Percentiles rank a stretch among this genome's conserved stretches.
Evolutionary conservation across 2,888 invertebrate species (phyloP).

Genomic region (Ypsolopha sequella): DNA sequence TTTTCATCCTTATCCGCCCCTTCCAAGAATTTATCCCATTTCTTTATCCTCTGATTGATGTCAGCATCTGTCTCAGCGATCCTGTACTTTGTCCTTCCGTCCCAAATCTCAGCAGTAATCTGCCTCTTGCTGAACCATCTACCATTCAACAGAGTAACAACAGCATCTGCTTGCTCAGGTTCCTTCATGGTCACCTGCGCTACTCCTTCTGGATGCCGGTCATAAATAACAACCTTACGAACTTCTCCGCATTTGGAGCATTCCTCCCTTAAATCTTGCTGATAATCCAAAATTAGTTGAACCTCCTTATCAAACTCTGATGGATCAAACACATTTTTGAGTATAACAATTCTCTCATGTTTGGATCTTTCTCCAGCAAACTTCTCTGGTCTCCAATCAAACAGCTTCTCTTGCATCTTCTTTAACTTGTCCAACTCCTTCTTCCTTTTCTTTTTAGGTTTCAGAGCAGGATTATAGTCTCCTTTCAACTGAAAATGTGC

Average conservation of each 20-base stretch:
- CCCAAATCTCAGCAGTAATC: constrained; percentile 91
- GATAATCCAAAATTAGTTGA: constrained; percentile 88
- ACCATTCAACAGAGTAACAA: constrained; percentile 87
- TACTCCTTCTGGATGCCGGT: constrained; percentile 95
- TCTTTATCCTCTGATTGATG: constrained; percentile 81
- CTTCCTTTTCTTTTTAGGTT: constrained; percentile 91
- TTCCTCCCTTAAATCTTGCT: constrained; percentile 91
- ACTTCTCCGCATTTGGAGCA: constrained; percentile 93
- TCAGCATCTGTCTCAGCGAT: constrained; percentile 93
- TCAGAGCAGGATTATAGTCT: constrained; percentile 90
- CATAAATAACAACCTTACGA: constrained; percentile 90
- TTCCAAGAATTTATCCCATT: constrained; percentile 90
- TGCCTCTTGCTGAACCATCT: constrained; percentile 91
- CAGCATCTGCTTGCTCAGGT: constrained; percentile 92
- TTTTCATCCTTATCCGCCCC: constrained; percentile 47
- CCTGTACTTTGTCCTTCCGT: constrained; percentile 94
- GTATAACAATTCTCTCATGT: constrained; percentile 90
- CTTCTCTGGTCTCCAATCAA: constrained; percentile 98
- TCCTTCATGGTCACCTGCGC: constrained; percentile 92
- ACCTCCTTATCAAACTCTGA: constrained; percentile 92
- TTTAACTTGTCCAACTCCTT: constrained; percentile 91
- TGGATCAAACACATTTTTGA: constrained; percentile 94
- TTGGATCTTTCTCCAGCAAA: constrained; percentile 87
- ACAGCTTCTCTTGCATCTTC: constrained; percentile 93
- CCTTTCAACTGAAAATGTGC: constrained; percentile 97